Evolutionary conservation across 2,113 vertebrate species (phyloP), one percentile per base, ranked within the genome.

Genomic region (Ellobius talpinus): DNA sequence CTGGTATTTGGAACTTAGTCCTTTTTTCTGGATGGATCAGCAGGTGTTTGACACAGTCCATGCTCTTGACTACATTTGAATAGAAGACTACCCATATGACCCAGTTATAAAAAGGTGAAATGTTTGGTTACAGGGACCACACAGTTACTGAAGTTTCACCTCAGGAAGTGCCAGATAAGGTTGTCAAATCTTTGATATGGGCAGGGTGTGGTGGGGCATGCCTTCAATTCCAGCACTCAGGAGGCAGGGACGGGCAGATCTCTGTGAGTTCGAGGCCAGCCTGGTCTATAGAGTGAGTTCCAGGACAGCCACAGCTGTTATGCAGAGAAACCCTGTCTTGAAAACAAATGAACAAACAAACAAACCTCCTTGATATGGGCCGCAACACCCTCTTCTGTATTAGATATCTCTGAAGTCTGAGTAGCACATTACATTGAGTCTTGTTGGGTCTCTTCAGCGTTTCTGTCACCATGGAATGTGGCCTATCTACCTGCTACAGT

Each of bases 31-130:
- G 97, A 81, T 94, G 92, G 98, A 96, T 98, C 95, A 97, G 95
- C 96, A 98, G 95, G 92, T 97, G 91, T 94, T 89, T 97, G 93
- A 89, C 94, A 97, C 90, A 98, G 96, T 98, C 94, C 89, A 0
- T 47, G 96, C 79, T 98, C 90, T 98, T 99, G 99, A 90, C 99
- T 99, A 66, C 99, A 99, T 98, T 99, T 99, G 98, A 99, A 99
- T 52, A 99, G 99, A 97, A 99, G 99, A 97, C 99, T 99, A 98
- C 99, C 99, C 7, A 99, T 99, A 97, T 99, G 99, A 98, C 99
- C 99, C 98, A 99, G 98, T 98, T 99, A 99, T 99, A 99, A 99
- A 98, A 99, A 99, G 98, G 99, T 99, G 99, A 99, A 99, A 98
- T 99, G 99, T 98, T 99, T 99, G 96, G 99, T 99, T 99, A 99